Base-by-base conservation (phyloP, 2,888 invertebrate genomes). In the Microchrysa polita region DNA sequence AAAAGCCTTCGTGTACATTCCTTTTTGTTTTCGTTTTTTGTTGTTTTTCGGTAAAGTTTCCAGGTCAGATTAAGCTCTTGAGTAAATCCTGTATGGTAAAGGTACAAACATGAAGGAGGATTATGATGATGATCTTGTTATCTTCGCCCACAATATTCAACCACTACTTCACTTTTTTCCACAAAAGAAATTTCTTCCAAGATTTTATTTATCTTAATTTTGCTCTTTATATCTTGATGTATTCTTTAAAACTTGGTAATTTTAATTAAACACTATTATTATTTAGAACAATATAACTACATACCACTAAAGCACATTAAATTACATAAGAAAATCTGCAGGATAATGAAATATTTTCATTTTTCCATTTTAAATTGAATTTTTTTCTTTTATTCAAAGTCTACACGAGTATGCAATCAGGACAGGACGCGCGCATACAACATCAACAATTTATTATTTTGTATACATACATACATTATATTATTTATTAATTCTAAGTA, bases 1-100 rank as follows among this genome's bases (percentile, higher is more conserved):
- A 14, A 42, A 40, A 23, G 67, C 67, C 74, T 72, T 72, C 72
- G 34, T 61, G 53, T 27, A 27, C 27, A 60, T 67, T 53, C 20
- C 55, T 34, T 53, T 34, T n/a, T n/a, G n/a, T 10, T 44, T 34
- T 34, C 27, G n/a, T n/a, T n/a, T n/a, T n/a, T n/a, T n/a, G n/a
- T n/a, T n/a, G n/a, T n/a, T n/a, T n/a, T n/a, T n/a, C n/a, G n/a
- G n/a, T n/a, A n/a, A 9, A 53, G n/a, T 27, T 22, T 27, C 40
- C 5, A 9, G 27, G 40, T 48, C 12, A n/a, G 4, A 7, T 12
- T 48, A 2, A 48, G 16, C 48, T 48, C 12, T n/a, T 34, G 34
- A n/a, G 16, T 48, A 48, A 48, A 48, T 65, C 65, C 48, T 34
- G 40, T 61, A 34, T 40, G 61, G 16, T 40, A 9, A 60, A 5